phyloP scores from a whole-genome alignment of 2,113 vertebrate species.

The Microcebus tavaratra region DNA sequence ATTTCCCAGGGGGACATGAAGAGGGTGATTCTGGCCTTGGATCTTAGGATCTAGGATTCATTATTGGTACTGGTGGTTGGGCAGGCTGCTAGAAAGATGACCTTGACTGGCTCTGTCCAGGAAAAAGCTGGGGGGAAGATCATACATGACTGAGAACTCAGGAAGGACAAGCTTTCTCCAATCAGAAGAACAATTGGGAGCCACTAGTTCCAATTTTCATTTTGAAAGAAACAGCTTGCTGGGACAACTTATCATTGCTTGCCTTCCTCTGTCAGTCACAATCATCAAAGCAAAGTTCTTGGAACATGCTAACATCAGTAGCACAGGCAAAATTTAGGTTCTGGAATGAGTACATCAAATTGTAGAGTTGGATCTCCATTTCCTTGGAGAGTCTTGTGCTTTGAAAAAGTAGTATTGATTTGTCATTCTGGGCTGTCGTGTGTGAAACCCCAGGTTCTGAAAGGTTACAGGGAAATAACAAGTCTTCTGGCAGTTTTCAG shows the following conservation, averaged over 20 bases:
- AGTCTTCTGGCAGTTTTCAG: not conserved
- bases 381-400: not conserved
- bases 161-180: not conserved
- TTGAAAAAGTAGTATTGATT: not conserved
- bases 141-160: not conserved
- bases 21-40: not conserved
- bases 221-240: not conserved
- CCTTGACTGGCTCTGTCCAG: conserved; percentile 50
- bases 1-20: conserved; percentile 45
- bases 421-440: conserved; percentile 17
- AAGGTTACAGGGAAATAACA: conserved; percentile 4
- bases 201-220: not conserved
- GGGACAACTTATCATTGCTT: not conserved
- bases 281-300: not conserved
- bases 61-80: conserved; percentile 60
- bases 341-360: not conserved
- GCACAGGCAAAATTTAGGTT: not conserved
- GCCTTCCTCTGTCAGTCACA: not conserved
- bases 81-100: conserved; percentile 50
- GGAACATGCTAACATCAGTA: not conserved
- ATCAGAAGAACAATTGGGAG: not conserved
- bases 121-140: not conserved
- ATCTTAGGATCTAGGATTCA: not conserved
- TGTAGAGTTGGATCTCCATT: not conserved
- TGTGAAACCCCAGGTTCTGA: conserved; percentile 3